Evolutionary conservation across 2,113 vertebrate genomes (phyloP).

Genomic region (Reinhardtius hippoglossoides): DNA sequence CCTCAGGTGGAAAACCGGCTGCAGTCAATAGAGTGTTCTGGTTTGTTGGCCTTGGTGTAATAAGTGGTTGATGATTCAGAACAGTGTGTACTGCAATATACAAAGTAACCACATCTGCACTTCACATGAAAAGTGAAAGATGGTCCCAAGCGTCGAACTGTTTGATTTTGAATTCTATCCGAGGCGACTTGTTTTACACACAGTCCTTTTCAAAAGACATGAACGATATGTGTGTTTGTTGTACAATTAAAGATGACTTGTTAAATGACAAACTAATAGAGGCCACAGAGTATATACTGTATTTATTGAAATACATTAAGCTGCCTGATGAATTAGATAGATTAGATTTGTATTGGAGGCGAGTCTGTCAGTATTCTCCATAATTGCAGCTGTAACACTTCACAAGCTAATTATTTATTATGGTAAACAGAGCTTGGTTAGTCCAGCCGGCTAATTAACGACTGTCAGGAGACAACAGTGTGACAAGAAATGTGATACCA

Average conservation of each 20-base stretch:
- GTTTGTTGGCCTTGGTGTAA: constrained; percentile 7
- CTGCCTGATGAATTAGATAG: background rate
- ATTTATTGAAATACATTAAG: background rate
- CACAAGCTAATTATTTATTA: background rate
- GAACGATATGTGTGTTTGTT: no score
- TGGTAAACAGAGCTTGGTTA: background rate
- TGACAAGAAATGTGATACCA: constrained; percentile 36
- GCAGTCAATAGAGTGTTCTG: constrained; percentile 14
- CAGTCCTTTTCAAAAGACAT: no score
- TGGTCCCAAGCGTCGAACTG: background rate
- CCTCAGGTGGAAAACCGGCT: constrained; percentile 20
- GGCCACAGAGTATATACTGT: no score
- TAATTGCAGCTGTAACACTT: background rate
- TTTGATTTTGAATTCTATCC: no score
- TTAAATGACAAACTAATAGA: no score
- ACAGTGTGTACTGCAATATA: background rate
- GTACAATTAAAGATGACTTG: no score
- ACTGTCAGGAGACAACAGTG: constrained; percentile 32
- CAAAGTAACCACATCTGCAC: background rate
- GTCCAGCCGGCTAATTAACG: background rate
- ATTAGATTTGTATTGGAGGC: background rate
- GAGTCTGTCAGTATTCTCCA: background rate
- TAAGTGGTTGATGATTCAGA: constrained; percentile 13
- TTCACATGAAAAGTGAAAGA: background rate
- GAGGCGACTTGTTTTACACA: no score